phyloP scores from a whole-genome alignment of 2,113 vertebrate genomes.

The Lasiurus borealis region DNA sequence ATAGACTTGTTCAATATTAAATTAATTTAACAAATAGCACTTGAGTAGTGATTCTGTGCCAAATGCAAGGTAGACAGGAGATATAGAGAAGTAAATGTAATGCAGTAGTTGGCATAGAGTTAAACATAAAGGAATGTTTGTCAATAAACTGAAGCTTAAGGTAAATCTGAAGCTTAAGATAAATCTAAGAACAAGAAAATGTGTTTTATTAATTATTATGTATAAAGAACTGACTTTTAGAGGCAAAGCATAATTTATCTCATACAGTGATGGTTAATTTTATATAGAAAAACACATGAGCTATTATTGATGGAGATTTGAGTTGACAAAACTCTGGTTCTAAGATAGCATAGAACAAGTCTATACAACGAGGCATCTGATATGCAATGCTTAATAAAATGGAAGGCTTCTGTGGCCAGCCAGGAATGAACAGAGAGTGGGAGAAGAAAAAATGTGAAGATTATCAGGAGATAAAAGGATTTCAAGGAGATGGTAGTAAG shows the following conservation, averaged over 20 bases:
- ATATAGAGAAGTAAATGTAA: neutral
- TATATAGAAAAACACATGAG: neutral
- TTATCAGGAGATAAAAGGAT: neutral
- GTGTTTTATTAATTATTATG: neutral
- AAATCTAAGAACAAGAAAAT: neutral
- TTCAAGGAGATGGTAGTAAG: neutral
- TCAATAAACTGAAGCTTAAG: neutral
- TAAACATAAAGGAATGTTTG: neutral
- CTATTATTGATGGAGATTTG: neutral
- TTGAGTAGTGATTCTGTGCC: neutral
- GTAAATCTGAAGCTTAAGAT: neutral
- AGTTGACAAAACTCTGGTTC: neutral
- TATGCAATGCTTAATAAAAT: neutral
- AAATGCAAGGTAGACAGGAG: rapidly evolving
- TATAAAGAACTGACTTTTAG: neutral
- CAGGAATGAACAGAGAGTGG: neutral
- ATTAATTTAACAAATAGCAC: neutral
- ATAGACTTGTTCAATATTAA: neutral
- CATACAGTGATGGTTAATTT: neutral
- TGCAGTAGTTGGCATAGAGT: rapidly evolving
- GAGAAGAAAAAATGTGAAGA: neutral
- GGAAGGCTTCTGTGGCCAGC: neutral
- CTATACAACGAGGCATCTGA: neutral
- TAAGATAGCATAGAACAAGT: neutral
- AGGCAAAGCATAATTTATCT: neutral